Conservation (phyloP, 2,113 vertebrate species). For the Procavia capensis region DNA sequence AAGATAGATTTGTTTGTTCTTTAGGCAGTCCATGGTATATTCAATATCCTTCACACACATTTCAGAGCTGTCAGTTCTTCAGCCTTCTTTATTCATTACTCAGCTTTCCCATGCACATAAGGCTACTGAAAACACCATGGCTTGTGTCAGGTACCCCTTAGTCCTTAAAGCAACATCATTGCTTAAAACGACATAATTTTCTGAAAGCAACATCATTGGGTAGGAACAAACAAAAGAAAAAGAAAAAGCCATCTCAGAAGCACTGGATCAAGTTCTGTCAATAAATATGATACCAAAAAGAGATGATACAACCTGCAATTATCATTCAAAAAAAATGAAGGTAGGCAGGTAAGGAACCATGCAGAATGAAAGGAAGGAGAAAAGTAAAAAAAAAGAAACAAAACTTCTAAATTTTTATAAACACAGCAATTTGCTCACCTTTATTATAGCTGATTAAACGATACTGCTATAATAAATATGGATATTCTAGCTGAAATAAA, state of each 20-base stretch:
- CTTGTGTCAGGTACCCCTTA: no score
- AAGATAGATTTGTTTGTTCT: no score
- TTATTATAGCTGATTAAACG: slow-evolving; percentile 49
- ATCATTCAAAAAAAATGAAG: neutral
- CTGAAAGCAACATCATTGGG: no score
- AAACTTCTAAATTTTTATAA: neutral
- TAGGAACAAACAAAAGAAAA: neutral
- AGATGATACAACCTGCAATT: neutral
- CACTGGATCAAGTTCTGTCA: neutral
- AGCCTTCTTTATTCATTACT: no score
- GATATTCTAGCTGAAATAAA: slow-evolving; percentile 51
- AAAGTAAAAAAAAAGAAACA: neutral
- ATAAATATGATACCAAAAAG: neutral
- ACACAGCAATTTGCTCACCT: slow-evolving; percentile 27
- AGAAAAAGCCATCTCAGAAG: neutral
- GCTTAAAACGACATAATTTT: no score
- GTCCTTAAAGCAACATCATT: no score
- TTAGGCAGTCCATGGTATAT: no score
- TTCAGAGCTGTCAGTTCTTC: no score
- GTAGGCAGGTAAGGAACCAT: no score
- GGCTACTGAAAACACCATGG: no score
- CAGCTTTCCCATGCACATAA: no score
- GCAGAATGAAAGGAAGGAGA: neutral
- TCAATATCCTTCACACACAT: no score
- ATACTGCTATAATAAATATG: slow-evolving; percentile 15